These are phyloP conservation scores for Tribolium freemani DNA, from an alignment of 2,888 invertebrate species.

Conservation along the genomic window DNA sequence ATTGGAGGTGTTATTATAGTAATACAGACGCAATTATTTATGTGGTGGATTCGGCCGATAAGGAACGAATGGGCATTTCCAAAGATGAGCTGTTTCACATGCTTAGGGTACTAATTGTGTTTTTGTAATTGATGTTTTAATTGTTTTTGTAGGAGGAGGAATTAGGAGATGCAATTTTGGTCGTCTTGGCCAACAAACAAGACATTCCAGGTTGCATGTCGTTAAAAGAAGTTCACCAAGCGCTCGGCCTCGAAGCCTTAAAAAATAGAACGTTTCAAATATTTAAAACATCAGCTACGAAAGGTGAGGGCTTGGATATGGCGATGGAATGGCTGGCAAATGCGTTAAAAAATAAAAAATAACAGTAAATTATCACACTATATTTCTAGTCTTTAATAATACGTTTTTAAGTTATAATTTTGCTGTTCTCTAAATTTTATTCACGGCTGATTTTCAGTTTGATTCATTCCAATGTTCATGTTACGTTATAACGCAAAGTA, in stretches of 20 bases:
- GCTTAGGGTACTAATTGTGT: slow-evolving; percentile 81
- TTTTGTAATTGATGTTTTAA: slow-evolving; percentile 19
- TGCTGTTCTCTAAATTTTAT: slow-evolving; percentile 3
- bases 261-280: slow-evolving; percentile 99
- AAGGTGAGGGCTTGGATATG: slow-evolving; percentile 97
- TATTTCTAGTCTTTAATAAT: slow-evolving; percentile 52
- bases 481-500: slow-evolving; percentile 12
- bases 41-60: slow-evolving; percentile 98
- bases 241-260: slow-evolving; percentile 92
- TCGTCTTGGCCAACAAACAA: slow-evolving; percentile 98
- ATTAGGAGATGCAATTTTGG: slow-evolving; percentile 93
- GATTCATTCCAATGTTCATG: slow-evolving; percentile 32
- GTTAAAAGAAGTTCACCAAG: slow-evolving; percentile 96
- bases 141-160: slow-evolving; percentile 88
- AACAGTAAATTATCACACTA: slow-evolving; percentile 64
- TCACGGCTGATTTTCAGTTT: slow-evolving; percentile 5
- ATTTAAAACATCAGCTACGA: slow-evolving; percentile 98
- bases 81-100: slow-evolving; percentile 98
- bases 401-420: slow-evolving; percentile 8
- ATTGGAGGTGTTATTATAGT: slow-evolving; percentile 99
- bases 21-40: slow-evolving; percentile 99
- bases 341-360: slow-evolving; percentile 91
- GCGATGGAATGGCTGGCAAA: slow-evolving; percentile 99
- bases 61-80: slow-evolving; percentile 98
- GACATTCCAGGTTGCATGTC: slow-evolving; percentile 98